Base-by-base conservation (phyloP, 2,113 vertebrate species). In the Hymenochirus boettgeri region DNA sequence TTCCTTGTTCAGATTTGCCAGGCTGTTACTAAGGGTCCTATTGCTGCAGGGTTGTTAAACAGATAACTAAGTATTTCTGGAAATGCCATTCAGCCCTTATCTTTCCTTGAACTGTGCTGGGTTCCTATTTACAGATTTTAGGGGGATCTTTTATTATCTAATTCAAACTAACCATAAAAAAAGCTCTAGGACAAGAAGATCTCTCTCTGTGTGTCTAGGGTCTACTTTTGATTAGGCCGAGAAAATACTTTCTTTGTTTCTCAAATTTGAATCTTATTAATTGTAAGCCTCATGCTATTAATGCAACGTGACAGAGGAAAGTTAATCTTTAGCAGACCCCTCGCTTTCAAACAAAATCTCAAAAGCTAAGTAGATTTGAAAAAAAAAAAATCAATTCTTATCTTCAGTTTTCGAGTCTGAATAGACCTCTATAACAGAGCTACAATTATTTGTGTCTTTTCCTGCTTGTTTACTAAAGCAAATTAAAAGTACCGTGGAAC, bases 1-100 rank as follows among this genome's bases (percentile, higher is more conserved):
- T 91, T 90, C 87, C 85, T 92, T 86, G 86, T 86, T 80, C 81
- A 72, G 86, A 85, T 88, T 89, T 88, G 86, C 87, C 83, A 88
- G 80, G 87, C 88, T 83, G 87, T 91, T 88, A 88, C 89, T 81
- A 89, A 86, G 87, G 88, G 88, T 82, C 84, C 80, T 61, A 74
- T 65, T 61, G 66, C 77, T 79, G 80, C 79, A 55, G 86, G 86
- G 86, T 86, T 88, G 87, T 83, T 83, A 55, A 78, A 78, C 77
- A 89, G 89, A 91, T 90, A 90, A 84, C 54, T 70, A 76, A 77
- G 81, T 79, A 86, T 86, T 86, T 84, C 85, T 83, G 84, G 73
- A 88, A 89, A 89, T 79, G 83, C 80, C 80, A 75, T 83, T 84
- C 70, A 76, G 72, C 65, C 71, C 85, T 91, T 89, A 89, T 90